Evolutionary conservation across 2,888 invertebrate genomes (phyloP).

Genomic region (Lottia gigantea): DNA sequence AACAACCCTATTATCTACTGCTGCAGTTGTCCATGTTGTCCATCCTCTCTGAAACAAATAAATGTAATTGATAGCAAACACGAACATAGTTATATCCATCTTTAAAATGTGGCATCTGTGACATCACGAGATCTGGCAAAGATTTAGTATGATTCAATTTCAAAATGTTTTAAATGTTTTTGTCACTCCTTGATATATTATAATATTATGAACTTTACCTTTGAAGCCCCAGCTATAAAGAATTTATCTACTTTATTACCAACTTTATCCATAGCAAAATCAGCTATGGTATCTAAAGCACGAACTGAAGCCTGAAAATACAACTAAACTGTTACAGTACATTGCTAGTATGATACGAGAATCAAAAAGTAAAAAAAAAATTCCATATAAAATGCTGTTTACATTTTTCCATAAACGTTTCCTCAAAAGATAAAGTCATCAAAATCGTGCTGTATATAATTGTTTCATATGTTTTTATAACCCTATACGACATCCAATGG

Average conservation of each 20-base stretch:
- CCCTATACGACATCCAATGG: no score
- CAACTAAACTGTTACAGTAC: no score
- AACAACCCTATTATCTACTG: slow-evolving; percentile 55
- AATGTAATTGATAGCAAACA: background rate
- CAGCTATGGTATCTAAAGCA: slow-evolving; percentile 46
- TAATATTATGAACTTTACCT: slow-evolving; percentile 32
- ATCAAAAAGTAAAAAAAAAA: no score
- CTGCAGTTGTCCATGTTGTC: slow-evolving; percentile 60
- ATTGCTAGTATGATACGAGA: no score
- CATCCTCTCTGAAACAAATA: slow-evolving; percentile 49
- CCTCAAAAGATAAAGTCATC: no score
- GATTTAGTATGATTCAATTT: background rate
- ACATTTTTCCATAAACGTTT: no score
- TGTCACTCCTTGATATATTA: no score
- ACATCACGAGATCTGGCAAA: background rate
- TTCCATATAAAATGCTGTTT: no score
- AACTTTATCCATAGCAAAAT: slow-evolving; percentile 30
- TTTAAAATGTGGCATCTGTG: background rate
- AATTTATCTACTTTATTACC: slow-evolving; percentile 39
- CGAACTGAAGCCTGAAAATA: slow-evolving; percentile 44
- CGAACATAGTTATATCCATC: no score
- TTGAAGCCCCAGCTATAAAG: slow-evolving; percentile 55
- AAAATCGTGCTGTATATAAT: no score
- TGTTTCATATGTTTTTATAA: no score
- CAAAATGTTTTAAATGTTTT: no score